Evolutionary conservation across 2,113 vertebrate species (phyloP).

Genomic region (Limnothrissa miodon): DNA sequence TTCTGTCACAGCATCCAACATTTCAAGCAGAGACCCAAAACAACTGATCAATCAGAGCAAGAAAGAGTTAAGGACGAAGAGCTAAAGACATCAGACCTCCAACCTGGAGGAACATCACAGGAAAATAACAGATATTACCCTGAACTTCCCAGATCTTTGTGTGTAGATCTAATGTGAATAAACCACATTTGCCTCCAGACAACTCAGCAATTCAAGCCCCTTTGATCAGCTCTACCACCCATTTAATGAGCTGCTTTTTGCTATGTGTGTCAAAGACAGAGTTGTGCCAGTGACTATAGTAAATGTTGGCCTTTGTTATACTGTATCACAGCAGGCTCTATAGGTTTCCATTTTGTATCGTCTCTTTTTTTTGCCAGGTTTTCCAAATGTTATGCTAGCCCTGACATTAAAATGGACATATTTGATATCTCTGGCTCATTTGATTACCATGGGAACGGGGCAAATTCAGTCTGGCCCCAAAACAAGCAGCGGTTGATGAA

Average conservation of each 20-base stretch:
- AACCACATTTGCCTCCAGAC: neutral
- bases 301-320: neutral
- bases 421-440: constrained; percentile 57
- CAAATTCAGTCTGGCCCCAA: constrained; percentile 60
- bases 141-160: neutral
- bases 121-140: neutral
- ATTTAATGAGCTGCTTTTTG: constrained; percentile 15
- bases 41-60: neutral
- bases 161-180: neutral
- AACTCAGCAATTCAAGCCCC: neutral
- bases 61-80: neutral
- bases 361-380: constrained; percentile 15
- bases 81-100: neutral
- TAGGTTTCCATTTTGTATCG: neutral
- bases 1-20: too few species aligned
- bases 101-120: neutral
- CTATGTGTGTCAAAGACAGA: neutral
- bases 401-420: constrained; percentile 49
- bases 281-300: neutral
- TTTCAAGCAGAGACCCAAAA: too few species aligned
- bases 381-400: constrained; percentile 39
- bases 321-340: neutral
- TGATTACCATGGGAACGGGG: constrained; percentile 67
- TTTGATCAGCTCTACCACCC: constrained; percentile 4
- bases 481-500: constrained; percentile 76